Evolutionary conservation across 1,140 invertebrate genomes (phyloP), one percentile per base, ranked within the genome.

Genomic region (Aradophagus sp.): DNA sequence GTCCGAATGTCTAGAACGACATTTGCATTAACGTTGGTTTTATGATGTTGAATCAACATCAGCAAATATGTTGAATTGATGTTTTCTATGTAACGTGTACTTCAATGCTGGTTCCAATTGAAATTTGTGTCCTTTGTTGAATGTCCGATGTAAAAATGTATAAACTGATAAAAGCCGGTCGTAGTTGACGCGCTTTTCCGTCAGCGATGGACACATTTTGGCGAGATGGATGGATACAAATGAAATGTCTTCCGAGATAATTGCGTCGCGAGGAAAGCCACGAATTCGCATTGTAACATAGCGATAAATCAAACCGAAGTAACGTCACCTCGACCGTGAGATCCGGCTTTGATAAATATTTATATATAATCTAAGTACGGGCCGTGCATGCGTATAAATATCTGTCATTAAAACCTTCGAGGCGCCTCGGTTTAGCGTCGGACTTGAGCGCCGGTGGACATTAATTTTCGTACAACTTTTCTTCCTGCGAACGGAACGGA

Each of bases 191-290:
- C n/a, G 0, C 41, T 27, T 39, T n/a, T 41, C 11, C 7, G n/a
- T 12, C 12, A 17, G 17, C 0, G 8, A n/a, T 10, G 26, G 26
- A 44, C 45, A 16, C 23, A 39, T 26, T 44, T 55, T 58, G 69
- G 48, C 8, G 61, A 61, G 61, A 65, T 42, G 53, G 68, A 70
- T 48, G 66, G 58, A 72, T 56, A 69, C 53, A 74, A 77, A 77
- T 80, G 77, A 80, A 71, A 80, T 75, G 80, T 81, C 79, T 81
- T 80, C 77, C 79, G 77, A 79, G 78, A 79, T 78, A 80, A 79
- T 77, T 77, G 70, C 72, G 68, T 61, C 67, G 66, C 44, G 56
- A 55, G 55, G 69, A 75, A 53, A 55, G 52, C 45, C 45, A 58
- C 53, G 53, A 63, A 42, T 56, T 39, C 59, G 47, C 63, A 67